Evolutionary conservation across 1,140 invertebrate species (phyloP), one percentile per base, ranked within the genome.

Genomic region (Tetranychus cinnabarinus): DNA sequence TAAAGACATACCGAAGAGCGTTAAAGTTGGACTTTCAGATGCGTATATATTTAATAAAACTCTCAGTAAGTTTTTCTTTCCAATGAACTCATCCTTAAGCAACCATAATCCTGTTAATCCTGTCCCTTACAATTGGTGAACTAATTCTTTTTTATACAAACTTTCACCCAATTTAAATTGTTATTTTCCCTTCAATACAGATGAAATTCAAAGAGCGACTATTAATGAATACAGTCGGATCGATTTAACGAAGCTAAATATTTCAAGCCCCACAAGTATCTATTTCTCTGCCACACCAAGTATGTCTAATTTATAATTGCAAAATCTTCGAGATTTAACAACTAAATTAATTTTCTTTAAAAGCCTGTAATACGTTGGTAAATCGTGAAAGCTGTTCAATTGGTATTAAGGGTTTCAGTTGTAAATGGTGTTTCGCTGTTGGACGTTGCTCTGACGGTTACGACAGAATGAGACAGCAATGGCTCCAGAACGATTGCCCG

Each of bases 11-110:
- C n/a, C n/a, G n/a, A n/a, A n/a, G n/a, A n/a, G n/a, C n/a, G 90
- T 97, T 34, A 97, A 96, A 80, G 82, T 97, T 59, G 93, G 93
- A 23, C 77, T 97, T n/a, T 92, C 88, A 55, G 93, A 97, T 74
- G 93, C 93, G 15, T 98, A 95, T 70, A 86, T 97, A 64, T 87
- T 90, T 70, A 88, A 96, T 68, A 81, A 82, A 66, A 81, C 78
- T 13, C 84, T 85, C 72, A 83, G 87, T 90, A 75, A 84, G 83
- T 80, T 45, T 8, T 31, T 58, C 23, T 31, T 8, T 4, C 23
- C 2, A 31, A 6, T 31, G 13, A n/a, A 13, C 12, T 31, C 63
- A 46, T 66, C 42, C n/a, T 42, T 52, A 1, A 6, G 1, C 6
- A n/a, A 52, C 23, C 50, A n/a, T 52, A n/a, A 23, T 23, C 23